Base-by-base conservation (phyloP, 1,140 invertebrate genomes). In the Zophobas morio region DNA sequence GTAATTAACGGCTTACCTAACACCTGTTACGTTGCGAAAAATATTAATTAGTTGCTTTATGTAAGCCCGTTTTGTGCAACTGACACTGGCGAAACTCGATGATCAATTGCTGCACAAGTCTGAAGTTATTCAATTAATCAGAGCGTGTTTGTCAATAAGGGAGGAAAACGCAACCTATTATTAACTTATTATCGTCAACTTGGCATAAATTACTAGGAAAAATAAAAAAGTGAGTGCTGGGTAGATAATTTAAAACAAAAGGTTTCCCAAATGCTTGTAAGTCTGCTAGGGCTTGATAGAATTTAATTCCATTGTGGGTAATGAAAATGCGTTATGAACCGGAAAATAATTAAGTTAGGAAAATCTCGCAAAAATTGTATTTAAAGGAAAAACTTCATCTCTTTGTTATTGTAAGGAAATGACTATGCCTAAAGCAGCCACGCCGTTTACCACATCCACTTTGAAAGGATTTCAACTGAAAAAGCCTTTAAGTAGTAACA, bases 61-160 rank as follows among this genome's bases (percentile, higher is more conserved):
- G 54, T 34, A 53, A 60, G 37, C 56, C 20, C 6, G 20, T 2
- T 42, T 42, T 66, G 42, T 66, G 60, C 60, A 66, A 66, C 60
- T 66, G 60, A 66, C 60, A 66, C 8, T 63, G 35, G 6, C 39
- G 57, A 39, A 39, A 37, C 57, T 66, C 35, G 60, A 66, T 66
- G 60, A 66, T 66, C 60, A 66, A 66, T 66, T 40, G 20, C 60
- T 42, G 37, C 1, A 66, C 60, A 46, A 66, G 33, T 42, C 39
- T 20, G 42, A 66, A 66, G 60, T 66, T 66, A 42, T 47, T 40
- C 60, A 32, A 66, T 66, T 66, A 66, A 66, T 66, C 60, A 66
- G 36, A 56, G 57, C 37, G 36, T 63, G 37, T 63, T 63, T 63
- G 57, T 39, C 57, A 63, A 63, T 63, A 8, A 2, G 8, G 57